A percentile compares a stretch with the other conserved stretches of the same genome.
These are phyloP conservation scores for Diaphora mendica DNA, from an alignment of 2,888 invertebrate species.

Conservation along the genomic window DNA sequence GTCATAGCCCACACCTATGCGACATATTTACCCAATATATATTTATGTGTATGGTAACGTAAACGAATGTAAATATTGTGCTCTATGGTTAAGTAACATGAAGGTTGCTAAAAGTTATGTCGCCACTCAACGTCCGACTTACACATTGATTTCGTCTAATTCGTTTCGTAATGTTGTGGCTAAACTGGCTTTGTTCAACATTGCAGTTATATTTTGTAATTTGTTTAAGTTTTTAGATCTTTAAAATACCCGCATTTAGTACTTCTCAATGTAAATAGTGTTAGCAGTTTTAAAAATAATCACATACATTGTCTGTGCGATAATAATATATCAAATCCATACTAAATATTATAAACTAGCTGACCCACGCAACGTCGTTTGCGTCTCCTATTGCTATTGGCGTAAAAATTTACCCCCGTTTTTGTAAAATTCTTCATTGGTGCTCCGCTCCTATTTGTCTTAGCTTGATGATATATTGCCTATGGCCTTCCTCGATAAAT, in stretches of 20 bases:
- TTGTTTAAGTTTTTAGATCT: not conserved
- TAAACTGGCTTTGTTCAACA: slow-evolving; percentile 12
- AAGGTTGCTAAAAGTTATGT: slow-evolving; percentile 57
- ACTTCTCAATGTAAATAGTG: no score
- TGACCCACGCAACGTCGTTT: no score
- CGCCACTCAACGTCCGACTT: slow-evolving; percentile 50
- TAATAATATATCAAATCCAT: no score
- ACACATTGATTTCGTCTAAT: slow-evolving; percentile 54
- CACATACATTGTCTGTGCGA: no score
- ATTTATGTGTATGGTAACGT: slow-evolving; percentile 33
- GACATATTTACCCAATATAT: slow-evolving; percentile 35
- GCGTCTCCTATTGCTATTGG: no score
- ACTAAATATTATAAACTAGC: no score
- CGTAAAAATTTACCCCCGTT: no score
- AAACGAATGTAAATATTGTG: slow-evolving; percentile 50
- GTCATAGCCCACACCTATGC: not conserved
- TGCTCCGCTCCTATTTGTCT: no score
- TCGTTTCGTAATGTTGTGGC: slow-evolving; percentile 41
- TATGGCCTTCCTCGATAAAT: no score
- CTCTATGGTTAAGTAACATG: slow-evolving; percentile 49
- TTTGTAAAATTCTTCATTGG: no score
- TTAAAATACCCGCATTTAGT: no score
- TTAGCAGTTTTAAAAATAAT: not conserved
- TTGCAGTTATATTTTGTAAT: slow-evolving; percentile 9
- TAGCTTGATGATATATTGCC: no score